These are phyloP conservation scores for Cabera pusaria DNA, from an alignment of 2,888 invertebrate genomes.

Conservation along the genomic window DNA sequence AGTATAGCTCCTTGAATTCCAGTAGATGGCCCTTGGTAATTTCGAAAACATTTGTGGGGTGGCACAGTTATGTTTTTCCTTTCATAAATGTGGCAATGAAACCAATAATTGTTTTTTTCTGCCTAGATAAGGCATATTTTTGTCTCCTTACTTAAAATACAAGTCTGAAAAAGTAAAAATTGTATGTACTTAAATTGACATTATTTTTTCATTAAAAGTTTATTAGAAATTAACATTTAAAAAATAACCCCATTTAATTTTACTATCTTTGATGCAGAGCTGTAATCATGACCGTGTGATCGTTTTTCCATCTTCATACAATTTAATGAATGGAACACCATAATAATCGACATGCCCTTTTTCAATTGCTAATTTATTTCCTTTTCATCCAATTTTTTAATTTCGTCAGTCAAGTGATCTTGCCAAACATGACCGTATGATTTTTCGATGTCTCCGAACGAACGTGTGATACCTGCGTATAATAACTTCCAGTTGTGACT, in stretches of 20 bases:
- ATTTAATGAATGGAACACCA: not conserved
- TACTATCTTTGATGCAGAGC: slow-evolving; percentile 1
- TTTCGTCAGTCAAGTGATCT: slow-evolving; percentile 1
- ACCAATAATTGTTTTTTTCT: slow-evolving; percentile 7
- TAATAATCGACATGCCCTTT: not conserved
- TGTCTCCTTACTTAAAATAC: not conserved
- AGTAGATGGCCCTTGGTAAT: slow-evolving; percentile 5
- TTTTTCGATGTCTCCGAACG: not conserved
- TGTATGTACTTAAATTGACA: too few relatives aligned
- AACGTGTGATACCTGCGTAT: not conserved
- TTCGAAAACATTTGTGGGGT: slow-evolving; percentile 7
- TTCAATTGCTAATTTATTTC: slow-evolving; percentile 3
- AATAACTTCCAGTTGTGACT: not conserved
- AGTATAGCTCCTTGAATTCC: slow-evolving; percentile 6
- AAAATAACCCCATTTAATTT: too few relatives aligned
- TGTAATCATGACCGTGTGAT: slow-evolving; percentile 3
- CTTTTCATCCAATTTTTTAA: slow-evolving; percentile 1
- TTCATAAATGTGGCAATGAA: slow-evolving; percentile 1
- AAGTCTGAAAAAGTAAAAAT: not conserved
- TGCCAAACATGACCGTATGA: not conserved
- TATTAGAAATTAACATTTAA: too few relatives aligned
- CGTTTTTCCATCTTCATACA: not conserved
- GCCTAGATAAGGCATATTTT: slow-evolving; percentile 2
- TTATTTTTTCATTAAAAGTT: too few relatives aligned
- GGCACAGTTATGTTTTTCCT: slow-evolving; percentile 5